Conservation (phyloP, 2,888 invertebrate genomes). For the Chaetoderma sp. region DNA sequence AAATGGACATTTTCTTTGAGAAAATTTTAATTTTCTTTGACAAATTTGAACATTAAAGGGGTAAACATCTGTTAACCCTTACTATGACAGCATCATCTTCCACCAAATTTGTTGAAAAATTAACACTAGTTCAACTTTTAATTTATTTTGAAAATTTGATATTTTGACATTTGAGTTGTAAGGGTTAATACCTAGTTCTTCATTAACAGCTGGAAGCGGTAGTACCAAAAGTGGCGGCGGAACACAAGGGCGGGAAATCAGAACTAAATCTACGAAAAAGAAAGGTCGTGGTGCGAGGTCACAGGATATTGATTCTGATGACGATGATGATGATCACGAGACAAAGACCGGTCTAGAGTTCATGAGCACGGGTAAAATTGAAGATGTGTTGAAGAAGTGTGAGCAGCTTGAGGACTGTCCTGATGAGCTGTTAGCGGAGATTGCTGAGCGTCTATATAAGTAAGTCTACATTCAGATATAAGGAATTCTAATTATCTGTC, state of each 20-base stretch:
- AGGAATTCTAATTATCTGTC: constrained; percentile 29
- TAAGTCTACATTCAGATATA: constrained; percentile 63
- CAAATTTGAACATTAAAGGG: too few relatives aligned
- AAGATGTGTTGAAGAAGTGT: constrained; percentile 74
- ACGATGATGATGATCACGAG: constrained; percentile 73
- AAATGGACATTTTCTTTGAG: too few relatives aligned
- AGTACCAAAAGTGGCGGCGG: constrained; percentile 86
- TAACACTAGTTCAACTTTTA: too few relatives aligned
- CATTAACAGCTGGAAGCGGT: constrained; percentile 64
- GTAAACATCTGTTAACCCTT: too few relatives aligned
- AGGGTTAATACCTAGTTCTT: too few relatives aligned
- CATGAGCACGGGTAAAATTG: constrained; percentile 76
- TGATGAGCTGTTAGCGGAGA: constrained; percentile 78
- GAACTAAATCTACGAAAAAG: constrained; percentile 93
- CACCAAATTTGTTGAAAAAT: too few relatives aligned
- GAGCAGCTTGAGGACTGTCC: constrained; percentile 74
- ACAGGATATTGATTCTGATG: constrained; percentile 72
- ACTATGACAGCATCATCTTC: too few relatives aligned
- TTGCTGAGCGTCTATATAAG: constrained; percentile 80
- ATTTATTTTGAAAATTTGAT: too few relatives aligned
- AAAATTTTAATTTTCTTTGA: too few relatives aligned
- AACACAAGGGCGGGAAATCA: constrained; percentile 92
- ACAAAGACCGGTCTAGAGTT: constrained; percentile 43
- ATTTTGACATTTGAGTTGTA: too few relatives aligned
- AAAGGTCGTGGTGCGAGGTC: constrained; percentile 69